These are phyloP conservation scores for Psephotus haematonotus DNA, from an alignment of 2,113 vertebrate genomes.

Conservation along the genomic window DNA sequence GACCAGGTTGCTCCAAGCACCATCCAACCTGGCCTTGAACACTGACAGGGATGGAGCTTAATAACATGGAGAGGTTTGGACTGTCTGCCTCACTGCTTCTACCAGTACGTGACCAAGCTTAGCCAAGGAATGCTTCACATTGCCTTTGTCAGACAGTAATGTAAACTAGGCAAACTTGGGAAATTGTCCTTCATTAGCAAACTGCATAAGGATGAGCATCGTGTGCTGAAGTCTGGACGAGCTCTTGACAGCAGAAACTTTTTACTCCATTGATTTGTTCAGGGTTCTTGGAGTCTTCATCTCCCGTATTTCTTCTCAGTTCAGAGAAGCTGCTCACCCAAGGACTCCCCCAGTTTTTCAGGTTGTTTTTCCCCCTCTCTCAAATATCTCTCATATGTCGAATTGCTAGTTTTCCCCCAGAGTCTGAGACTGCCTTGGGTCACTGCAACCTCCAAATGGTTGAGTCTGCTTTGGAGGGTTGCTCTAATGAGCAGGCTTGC, in stretches of 20 bases:
- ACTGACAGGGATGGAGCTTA: neutral
- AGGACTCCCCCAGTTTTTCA: neutral
- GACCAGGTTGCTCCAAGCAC: neutral
- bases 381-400: neutral
- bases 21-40: neutral
- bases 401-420: neutral
- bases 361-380: neutral
- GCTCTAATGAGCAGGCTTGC: neutral
- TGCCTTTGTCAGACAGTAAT: neutral
- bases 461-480: neutral
- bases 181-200: neutral
- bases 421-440: neutral
- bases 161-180: neutral
- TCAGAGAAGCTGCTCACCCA: neutral
- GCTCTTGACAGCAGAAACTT: neutral
- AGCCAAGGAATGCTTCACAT: neutral
- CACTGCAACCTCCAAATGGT: neutral
- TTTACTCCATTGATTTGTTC: fast-evolving
- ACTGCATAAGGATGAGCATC: fast-evolving
- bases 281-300: neutral
- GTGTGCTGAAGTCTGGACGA: neutral
- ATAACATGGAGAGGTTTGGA: neutral
- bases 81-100: neutral
- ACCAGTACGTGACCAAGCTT: neutral
- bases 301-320: fast-evolving